Conservation (phyloP, 2,888 invertebrate species). For the Cynaeus angustus region DNA sequence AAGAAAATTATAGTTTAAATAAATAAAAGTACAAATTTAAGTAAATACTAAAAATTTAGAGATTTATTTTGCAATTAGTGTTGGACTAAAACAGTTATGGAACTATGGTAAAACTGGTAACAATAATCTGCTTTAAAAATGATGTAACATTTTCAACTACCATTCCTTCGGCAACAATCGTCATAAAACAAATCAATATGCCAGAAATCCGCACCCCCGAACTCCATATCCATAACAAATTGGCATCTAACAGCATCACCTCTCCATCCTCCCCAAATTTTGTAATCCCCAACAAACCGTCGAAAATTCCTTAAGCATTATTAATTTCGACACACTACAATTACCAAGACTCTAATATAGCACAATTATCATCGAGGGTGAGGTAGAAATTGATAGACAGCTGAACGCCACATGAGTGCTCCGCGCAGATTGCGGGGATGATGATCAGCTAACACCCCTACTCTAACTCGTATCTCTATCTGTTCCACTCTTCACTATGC, state of each 20-base stretch:
- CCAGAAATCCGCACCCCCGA: conserved; percentile 6
- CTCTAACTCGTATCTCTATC: conserved; percentile 49
- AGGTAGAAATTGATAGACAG: conserved; percentile 59
- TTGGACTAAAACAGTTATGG: no score
- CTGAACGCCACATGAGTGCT: conserved; percentile 53
- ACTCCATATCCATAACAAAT: conserved; percentile 7
- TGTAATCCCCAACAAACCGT: conserved; percentile 1
- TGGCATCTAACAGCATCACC: not conserved
- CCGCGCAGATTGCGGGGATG: conserved; percentile 62
- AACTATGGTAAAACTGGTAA: no score
- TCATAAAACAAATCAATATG: conserved; percentile 13
- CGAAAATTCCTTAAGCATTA: conserved; percentile 25
- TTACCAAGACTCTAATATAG: conserved; percentile 19
- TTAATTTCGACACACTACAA: conserved; percentile 28
- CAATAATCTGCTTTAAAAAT: no score
- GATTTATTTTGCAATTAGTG: no score
- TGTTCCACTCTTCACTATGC: conserved; percentile 47
- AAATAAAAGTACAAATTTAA: no score
- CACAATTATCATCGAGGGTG: conserved; percentile 21
- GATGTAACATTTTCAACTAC: no score
- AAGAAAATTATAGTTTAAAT: no score
- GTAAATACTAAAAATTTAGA: no score
- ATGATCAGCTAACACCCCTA: conserved; percentile 58
- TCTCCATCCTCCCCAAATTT: not conserved
- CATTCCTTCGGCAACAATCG: conserved; percentile 1